Base-by-base conservation (phyloP, 2,113 vertebrate genomes). In the Lampris megalopsis region DNA sequence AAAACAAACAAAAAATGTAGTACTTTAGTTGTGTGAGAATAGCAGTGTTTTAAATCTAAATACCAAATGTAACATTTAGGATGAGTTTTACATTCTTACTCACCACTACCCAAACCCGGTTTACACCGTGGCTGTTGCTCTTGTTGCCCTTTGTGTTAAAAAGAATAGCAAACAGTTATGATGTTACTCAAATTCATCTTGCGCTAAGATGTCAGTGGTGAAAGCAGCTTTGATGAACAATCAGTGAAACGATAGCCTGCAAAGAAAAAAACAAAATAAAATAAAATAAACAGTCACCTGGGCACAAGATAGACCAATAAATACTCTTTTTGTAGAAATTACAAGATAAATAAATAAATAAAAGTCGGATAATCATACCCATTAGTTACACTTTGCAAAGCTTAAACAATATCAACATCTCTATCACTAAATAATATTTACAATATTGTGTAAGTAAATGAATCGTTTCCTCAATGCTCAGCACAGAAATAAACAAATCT, bases 341-440 rank as follows among this genome's bases (percentile, higher is more conserved):
- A 79, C 89, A 75, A 67, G 67, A 36, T 80, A 82, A 64, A 77
- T 59, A 81, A 86, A 80, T 40, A 68, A 57, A 76, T 84, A 87
- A 54, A 54, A 86, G 63, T 82, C 85, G 70, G 84, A 79, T 86
- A 87, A 85, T 90, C 84, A 88, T 87, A 86, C 84, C 85, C 85
- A 85, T 88, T 91, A 91, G 85, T 91, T 93, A 92, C 85, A 91
- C 85, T 93, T 93, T 87, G 91, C 91, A 91, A 93, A 94, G 91
- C 91, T 92, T 85, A 85, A 91, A 91, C 89, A 91, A 87, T 88
- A 90, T 83, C 90, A 90, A 94, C 92, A 92, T 93, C 90, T 91
- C 90, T 92, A 92, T 92, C 85, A 86, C 77, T 88, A 90, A 80
- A 80, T 88, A 87, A 68, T 95, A 95, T 95, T 94, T 95, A 95